Evolutionary conservation across 2,888 invertebrate species (phyloP), one percentile per base, ranked within the genome.

Genomic region (Drosophila melanosoma): DNA sequence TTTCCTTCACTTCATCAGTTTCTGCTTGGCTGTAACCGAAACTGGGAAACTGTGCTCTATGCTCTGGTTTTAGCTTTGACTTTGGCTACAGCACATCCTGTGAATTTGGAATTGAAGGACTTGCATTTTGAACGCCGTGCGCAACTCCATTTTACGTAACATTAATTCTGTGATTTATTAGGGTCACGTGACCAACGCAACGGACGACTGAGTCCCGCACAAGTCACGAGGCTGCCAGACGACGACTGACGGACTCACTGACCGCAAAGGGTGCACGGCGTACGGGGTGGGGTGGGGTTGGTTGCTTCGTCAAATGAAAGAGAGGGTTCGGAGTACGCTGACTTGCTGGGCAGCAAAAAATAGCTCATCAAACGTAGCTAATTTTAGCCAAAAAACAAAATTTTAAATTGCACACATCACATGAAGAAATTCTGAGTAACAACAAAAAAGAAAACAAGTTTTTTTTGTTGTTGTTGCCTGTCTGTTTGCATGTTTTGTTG

Each of bases 91-190:
- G 17, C 32, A 58, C 32, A 58, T 58, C 52, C 69, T 63, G 58
- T 60, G 49, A 40, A 20, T n/a, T 36, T 26, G 32, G n/a, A 23
- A 23, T 32, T 54, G 52, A 58, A 77, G 81, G 77, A 81, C 77
- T 63, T 59, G 73, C 67, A 65, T 23, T 57, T 42, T 64, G 66
- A 49, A 45, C 53, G 57, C 69, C 60, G 59, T 64, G 76, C 86
- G 81, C 90, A 91, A 93, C 91, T 93, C 91, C 92, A 93, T 93
- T 93, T 93, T 92, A 93, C 93, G 93, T 93, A 93, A 93, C 93
- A 93, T 93, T 93, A 93, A 93, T 92, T 93, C 93, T 80, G 92
- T 93, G 93, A 93, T 93, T 93, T 93, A 93, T 93, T 93, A 92
- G 93, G 93, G 93, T 93, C 93, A 93, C 93, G 93, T 93, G 93